Evolutionary conservation across 2,113 vertebrate species (phyloP), one percentile per base, ranked within the genome.

Genomic region (Diphyllodes magnificus): DNA sequence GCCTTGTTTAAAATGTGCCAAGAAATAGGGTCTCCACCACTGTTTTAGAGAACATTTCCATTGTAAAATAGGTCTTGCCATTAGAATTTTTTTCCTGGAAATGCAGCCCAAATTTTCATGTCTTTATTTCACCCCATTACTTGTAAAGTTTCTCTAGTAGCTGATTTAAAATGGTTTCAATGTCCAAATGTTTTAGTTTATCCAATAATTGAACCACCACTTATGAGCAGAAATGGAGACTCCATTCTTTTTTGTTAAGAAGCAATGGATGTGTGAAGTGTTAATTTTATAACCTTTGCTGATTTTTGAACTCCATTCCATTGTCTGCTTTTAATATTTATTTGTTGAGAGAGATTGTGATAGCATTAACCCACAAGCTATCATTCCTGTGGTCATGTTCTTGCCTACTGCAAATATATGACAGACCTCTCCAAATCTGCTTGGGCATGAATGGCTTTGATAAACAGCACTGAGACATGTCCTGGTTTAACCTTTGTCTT

Each of bases 41-140:
- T 39, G 28, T 84, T 50, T 61, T 56, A 77, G 25, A 75, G 86
- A 66, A 79, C 50, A 86, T 72, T 97, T 97, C 88, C 82, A 82
- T 23, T 85, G 33, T 85, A 72, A 61, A 78, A 56, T n/a, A 71
- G 16, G 50, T 72, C 51, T 95, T 96, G 56, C 75, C 72, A 64
- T 95, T 93, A 86, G 53, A 50, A 42, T 66, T 51, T 90, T 96
- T 97, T 97, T 90, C 97, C 95, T 93, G 66, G 70, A 90, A 82
- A 80, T 82, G 82, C 57, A 92, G 54, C 28, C 77, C 66, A 82
- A 73, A 66, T 85, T 95, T 96, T 96, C 40, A 69, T 91, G 10
- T 96, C 70, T 92, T 82, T 83, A 92, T 97, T 96, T 96, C 47
- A 75, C 94, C 80, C 51, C 14, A 61, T 91, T 89, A 70, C 57